Evolutionary conservation across 2,797 vertebrate species (phyloP), one percentile per base, ranked within the genome.

Genomic region (Pteronotus mesoamericanus): DNA sequence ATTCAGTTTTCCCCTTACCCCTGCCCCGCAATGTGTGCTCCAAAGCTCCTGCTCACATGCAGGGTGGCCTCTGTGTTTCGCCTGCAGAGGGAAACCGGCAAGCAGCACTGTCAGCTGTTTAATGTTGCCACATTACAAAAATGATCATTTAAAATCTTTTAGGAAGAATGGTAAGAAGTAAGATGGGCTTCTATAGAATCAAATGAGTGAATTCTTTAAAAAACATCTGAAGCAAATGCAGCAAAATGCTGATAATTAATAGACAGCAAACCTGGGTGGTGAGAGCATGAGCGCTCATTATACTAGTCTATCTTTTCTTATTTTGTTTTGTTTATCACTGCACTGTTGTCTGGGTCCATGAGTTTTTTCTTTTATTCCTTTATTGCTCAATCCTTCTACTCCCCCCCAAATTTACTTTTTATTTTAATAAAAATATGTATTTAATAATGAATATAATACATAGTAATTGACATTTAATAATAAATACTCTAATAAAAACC

Each of bases 241-340:
- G 39, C 14, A 55, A 68, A 78, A 86, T 44, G 21, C 42, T 51
- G 44, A 32, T 19, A 42, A 34, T 11, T 11, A 55, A 59, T 18
- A 12, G 1, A 22, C 14, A 22, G 4, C 16, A 2, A 22, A 51
- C 12, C 44, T 42, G 19, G 26, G 18, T 12, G 10, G 21, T 9
- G 3, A 66, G 26, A 48, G 32, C 48, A 3, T 0, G 0, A 26
- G 4, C 6, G 29, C 18, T 37, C 9, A 11, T 21, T 21, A 6
- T 0, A 5, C 18, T 24, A 14, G 11, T 18, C 37, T 21, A 11
- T n/a, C 39, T 69, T 57, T 29, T 6, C 29, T 9, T 8, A 24
- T 51, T 83, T 44, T n/a, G 61, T 61, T 61, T 29, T 59, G 57
- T 59, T 59, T 29, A 61, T 61, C 29, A 61, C 11, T 59, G 24